Percentiles rank a stretch among this genome's conserved stretches.
Conservation (phyloP, 2,888 invertebrate species). For the Parnassius glacialis region DNA sequence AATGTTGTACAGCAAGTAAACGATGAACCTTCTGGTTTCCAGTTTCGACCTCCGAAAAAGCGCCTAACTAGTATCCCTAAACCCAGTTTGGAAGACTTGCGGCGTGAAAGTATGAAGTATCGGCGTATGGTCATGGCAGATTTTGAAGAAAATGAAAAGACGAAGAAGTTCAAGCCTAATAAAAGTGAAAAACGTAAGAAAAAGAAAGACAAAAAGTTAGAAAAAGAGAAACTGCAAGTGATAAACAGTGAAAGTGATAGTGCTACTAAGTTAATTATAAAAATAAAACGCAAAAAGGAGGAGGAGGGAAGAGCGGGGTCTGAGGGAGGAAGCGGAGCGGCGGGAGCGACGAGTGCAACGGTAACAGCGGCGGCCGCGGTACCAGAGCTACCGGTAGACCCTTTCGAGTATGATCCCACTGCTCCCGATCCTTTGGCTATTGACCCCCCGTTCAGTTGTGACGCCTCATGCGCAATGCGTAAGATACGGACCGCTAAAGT, state of each 20-base stretch:
- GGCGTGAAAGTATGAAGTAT: slow-evolving; percentile 93
- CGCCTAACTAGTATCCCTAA: slow-evolving; percentile 82
- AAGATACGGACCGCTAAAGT: slow-evolving; percentile 84
- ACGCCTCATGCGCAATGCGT: slow-evolving; percentile 67
- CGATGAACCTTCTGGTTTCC: slow-evolving; percentile 72
- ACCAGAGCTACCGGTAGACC: slow-evolving; percentile 59
- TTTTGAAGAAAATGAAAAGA: slow-evolving; percentile 86
- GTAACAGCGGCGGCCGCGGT: slow-evolving; percentile 54
- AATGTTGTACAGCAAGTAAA: slow-evolving; percentile 77
- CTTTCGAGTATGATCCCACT: slow-evolving; percentile 71
- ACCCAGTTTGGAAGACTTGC: slow-evolving; percentile 89
- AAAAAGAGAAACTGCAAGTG: slow-evolving; percentile 79
- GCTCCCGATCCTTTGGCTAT: slow-evolving; percentile 71
- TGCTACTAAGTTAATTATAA: slow-evolving; percentile 88
- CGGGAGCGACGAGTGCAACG: slow-evolving; percentile 35
- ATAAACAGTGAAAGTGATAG: slow-evolving; percentile 77
- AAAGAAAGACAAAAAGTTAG: slow-evolving; percentile 77
- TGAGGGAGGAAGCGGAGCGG: slow-evolving; percentile 33
- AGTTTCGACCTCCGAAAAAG: slow-evolving; percentile 90
- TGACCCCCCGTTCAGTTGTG: slow-evolving; percentile 65
- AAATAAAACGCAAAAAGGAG: slow-evolving; percentile 82
- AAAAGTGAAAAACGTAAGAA: slow-evolving; percentile 72
- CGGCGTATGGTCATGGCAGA: slow-evolving; percentile 91
- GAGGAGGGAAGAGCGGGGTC: slow-evolving; percentile 52
- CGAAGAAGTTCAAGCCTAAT: slow-evolving; percentile 64